Percentiles rank a stretch among this genome's conserved stretches.
Conservation (phyloP, 2,797 vertebrate genomes). For the Danio jaintianensis region DNA sequence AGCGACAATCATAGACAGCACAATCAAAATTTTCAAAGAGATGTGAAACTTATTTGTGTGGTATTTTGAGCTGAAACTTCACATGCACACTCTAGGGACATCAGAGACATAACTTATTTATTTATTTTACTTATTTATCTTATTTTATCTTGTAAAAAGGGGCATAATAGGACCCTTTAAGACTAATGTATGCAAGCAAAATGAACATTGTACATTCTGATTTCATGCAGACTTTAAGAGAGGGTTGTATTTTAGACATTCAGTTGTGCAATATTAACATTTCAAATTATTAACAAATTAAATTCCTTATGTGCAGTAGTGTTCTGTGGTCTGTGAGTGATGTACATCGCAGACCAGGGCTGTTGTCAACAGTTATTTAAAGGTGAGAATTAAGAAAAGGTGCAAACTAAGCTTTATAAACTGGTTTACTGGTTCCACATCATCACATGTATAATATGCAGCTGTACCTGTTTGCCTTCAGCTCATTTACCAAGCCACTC, state of each 20-base stretch:
- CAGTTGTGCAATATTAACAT: constrained; percentile 2
- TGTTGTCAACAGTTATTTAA: not conserved
- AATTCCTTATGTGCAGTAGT: not conserved
- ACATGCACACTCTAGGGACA: no score
- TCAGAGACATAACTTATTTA: no score
- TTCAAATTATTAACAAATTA: not conserved
- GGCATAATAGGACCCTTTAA: no score
- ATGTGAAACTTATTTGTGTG: no score
- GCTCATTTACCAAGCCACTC: constrained; percentile 53
- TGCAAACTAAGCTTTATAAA: no score
- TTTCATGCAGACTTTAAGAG: not conserved
- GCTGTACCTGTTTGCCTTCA: constrained; percentile 62
- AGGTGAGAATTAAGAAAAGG: not conserved
- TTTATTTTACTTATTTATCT: no score
- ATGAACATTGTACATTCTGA: no score
- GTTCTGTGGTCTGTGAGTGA: not conserved
- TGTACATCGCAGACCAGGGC: not conserved
- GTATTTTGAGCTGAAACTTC: no score
- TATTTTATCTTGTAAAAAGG: no score
- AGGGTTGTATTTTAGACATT: not conserved
- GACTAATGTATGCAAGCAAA: no score
- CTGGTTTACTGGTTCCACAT: not conserved
- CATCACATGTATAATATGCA: constrained; percentile 52
- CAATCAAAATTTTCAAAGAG: no score
- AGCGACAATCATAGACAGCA: no score